Percentiles rank a stretch among this genome's conserved stretches.
These are phyloP conservation scores for Phalangium opilio DNA, from an alignment of 2,888 invertebrate species.

Conservation along the genomic window DNA sequence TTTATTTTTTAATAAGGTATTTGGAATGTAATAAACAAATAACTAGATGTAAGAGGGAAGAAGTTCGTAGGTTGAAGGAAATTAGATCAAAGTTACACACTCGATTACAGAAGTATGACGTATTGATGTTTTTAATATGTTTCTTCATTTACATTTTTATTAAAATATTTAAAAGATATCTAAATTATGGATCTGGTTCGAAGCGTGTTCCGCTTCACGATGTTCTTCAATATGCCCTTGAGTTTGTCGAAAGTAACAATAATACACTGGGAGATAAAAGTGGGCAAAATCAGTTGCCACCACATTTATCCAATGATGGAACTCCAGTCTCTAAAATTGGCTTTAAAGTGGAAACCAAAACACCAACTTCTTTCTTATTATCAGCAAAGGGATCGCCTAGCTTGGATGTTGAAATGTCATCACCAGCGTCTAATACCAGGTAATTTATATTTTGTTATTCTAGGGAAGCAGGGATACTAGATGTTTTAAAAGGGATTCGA, in stretches of 20 bases:
- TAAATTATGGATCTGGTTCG: constrained; percentile 30
- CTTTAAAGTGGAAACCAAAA: too few relatives aligned
- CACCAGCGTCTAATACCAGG: constrained; percentile 25
- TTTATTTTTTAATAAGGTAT: constrained; percentile 25
- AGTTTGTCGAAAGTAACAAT: constrained; percentile 31
- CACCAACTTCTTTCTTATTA: too few relatives aligned
- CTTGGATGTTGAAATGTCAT: constrained; percentile 30
- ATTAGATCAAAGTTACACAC: constrained; percentile 27
- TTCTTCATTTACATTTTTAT: too few relatives aligned
- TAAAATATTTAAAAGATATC: constrained; percentile 24
- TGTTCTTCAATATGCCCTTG: constrained; percentile 31
- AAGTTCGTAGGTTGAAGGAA: constrained; percentile 30
- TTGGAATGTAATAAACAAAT: constrained; percentile 31
- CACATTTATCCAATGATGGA: too few relatives aligned
- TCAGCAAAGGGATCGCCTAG: too few relatives aligned
- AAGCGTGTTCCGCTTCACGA: constrained; percentile 32
- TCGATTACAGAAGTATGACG: constrained; percentile 31
- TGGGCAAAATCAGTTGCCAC: too few relatives aligned
- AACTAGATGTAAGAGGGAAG: constrained; percentile 30
- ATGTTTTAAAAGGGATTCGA: too few relatives aligned
- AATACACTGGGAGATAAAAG: constrained; percentile 5
- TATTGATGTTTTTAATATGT: too few relatives aligned
- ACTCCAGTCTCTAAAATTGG: too few relatives aligned
- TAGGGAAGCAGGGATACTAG: too few relatives aligned
- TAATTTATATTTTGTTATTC: too few relatives aligned